Evolutionary conservation across 1,140 invertebrate species (phyloP), one percentile per base, ranked within the genome.

Genomic region (Eupristina koningsbergeri): DNA sequence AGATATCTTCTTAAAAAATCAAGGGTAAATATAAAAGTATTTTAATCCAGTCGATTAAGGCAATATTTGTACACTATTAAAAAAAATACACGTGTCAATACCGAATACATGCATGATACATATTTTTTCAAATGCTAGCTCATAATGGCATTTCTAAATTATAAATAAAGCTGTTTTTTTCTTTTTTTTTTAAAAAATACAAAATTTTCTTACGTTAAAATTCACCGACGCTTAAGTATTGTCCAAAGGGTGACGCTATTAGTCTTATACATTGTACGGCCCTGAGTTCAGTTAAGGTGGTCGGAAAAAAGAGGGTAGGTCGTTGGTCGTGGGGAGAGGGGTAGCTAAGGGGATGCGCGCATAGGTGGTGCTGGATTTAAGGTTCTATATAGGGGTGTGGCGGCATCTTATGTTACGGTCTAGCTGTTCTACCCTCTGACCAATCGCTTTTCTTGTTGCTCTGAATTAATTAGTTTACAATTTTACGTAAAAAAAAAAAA

Each of bases 281-380:
- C 87, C 87, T 87, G 85, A 77, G 67, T 34, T 50, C 39, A 63
- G 29, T 41, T 61, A 75, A 75, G 84, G 84, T 71, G 63, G 80
- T 63, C 76, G 78, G 79, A 80, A 87, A 82, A 81, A 84, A 67
- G n/a, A 45, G 39, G 36, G 34, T 50, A 71, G 81, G 36, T 31
- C 50, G 80, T 9, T 50, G 2, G 34, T 34, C 34, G 74, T 47
- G 83, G 76, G 76, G 85, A 74, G 80, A 86, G 85, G 84, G 87
- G 86, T 15, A 78, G 39, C 11, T 41, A 50, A 75, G 77, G 83
- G 77, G 77, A 34, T n/a, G 58, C 36, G 77, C 80, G 84, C 86
- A 86, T 88, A 90, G 86, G 86, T 88, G 85, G 84, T 88, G 85
- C 86, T 83, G 86, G 84, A 90, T 87, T 89, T 87, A 88, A 87